Evolutionary conservation across 2,888 invertebrate genomes (phyloP), one percentile per base, ranked within the genome.

Genomic region (Anaspis maculata): DNA sequence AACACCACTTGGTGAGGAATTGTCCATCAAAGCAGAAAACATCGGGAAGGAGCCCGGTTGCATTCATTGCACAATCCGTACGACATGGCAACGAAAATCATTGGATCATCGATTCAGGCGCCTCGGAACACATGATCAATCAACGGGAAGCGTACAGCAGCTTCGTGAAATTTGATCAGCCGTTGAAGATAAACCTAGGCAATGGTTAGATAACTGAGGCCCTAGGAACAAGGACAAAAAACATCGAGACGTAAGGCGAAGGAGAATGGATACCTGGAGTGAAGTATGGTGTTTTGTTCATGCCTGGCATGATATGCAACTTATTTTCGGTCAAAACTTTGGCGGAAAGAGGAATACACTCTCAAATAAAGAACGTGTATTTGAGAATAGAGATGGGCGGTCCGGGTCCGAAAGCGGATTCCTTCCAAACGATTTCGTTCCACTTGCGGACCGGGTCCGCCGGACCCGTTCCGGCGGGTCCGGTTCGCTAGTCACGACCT

Each of bases 21-120:
- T 19, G 19, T 19, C 19, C 19, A 19, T 19, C 19, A 19, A 19
- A 19, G 19, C n/a, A n/a, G n/a, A n/a, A n/a, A n/a, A n/a, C n/a
- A n/a, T n/a, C n/a, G n/a, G n/a, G n/a, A n/a, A n/a, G n/a, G n/a
- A n/a, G n/a, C n/a, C n/a, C n/a, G n/a, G n/a, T n/a, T n/a, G n/a
- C n/a, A n/a, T n/a, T n/a, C n/a, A n/a, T n/a, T n/a, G n/a, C n/a
- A n/a, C n/a, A 19, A 19, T 6, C 19, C 6, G 9, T 19, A 6
- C 19, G 19, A 19, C 5, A 19, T 6, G 9, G 9, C 19, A 19
- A 9, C 9, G 19, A 19, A 6, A 9, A 19, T 5, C 5, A 19
- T 9, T 19, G 19, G 19, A 19, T 19, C 19, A 19, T 19, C 9
- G 19, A 19, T 9, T 19, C 19, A 19, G 19, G 19, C 9, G 19